phyloP scores from a whole-genome alignment of 2,113 vertebrate genomes.

The Sciurus niger region DNA sequence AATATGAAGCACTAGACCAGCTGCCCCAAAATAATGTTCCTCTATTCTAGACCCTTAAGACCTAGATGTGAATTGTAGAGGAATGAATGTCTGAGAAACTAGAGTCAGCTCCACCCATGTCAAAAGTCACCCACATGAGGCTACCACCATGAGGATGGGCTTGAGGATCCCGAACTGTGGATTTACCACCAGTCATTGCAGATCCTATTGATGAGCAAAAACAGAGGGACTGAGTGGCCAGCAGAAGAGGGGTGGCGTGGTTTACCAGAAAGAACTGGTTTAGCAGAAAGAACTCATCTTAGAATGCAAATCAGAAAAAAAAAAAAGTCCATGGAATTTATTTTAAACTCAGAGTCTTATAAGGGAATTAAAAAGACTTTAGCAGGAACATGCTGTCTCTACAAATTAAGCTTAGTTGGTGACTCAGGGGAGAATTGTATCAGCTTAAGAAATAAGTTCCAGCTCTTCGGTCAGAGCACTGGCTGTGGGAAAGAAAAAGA shows the following conservation, averaged over 20 bases:
- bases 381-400: constrained; percentile 47
- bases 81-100: not conserved
- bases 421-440: constrained; percentile 63
- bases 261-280: not conserved
- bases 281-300: constrained; percentile 47
- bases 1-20: not conserved
- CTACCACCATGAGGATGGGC: not conserved
- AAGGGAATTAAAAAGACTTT: constrained; percentile 71
- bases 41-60: not conserved
- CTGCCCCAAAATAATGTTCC: not conserved
- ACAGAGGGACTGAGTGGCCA: not conserved
- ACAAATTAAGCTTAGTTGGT: constrained; percentile 68
- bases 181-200: not conserved
- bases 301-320: not conserved
- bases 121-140: not conserved
- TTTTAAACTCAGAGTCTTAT: constrained; percentile 67
- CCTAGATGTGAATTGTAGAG: not conserved
- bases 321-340: not conserved
- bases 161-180: not conserved
- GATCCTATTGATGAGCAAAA: not conserved
- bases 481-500: constrained; percentile 11
- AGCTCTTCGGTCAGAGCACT: constrained; percentile 52
- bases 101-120: not conserved
- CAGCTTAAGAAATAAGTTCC: constrained; percentile 62
- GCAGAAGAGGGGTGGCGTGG: not conserved